Percentiles rank a stretch among this genome's conserved stretches.
Evolutionary conservation across 2,113 vertebrate genomes (phyloP).

Genomic region (Podocnemis expansa): DNA sequence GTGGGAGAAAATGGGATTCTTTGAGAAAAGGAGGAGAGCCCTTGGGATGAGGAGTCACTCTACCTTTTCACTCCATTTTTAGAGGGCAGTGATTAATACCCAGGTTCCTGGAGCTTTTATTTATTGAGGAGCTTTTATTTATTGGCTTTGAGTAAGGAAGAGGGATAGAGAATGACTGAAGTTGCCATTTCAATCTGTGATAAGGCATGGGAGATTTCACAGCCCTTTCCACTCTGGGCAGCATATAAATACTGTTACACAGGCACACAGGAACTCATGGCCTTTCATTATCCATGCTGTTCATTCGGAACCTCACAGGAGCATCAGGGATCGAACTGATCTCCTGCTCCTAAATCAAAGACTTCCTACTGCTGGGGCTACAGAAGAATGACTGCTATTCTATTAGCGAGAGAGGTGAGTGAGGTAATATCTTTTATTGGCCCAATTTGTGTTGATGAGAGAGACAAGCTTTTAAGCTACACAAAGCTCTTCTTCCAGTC

Average conservation of each 20-base stretch:
- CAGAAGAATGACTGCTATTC: neutral
- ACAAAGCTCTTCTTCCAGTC: neutral
- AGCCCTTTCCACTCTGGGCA: neutral
- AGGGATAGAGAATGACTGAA: neutral
- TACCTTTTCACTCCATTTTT: neutral
- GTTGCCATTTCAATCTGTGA: neutral
- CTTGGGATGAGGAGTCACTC: neutral
- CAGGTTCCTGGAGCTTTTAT: neutral
- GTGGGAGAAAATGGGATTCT: neutral
- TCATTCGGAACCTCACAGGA: neutral
- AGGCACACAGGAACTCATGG: neutral
- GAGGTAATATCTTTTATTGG: neutral
- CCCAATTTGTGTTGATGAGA: neutral
- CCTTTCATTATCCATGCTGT: neutral
- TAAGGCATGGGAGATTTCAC: neutral
- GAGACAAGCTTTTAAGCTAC: neutral
- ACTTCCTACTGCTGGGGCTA: neutral
- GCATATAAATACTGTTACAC: neutral
- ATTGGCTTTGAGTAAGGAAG: neutral
- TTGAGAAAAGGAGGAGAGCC: neutral
- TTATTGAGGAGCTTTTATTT: neutral
- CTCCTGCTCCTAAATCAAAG: neutral
- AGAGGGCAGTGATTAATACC: neutral
- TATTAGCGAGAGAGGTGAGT: neutral
- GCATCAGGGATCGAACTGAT: neutral